Percentiles rank a stretch among this genome's conserved stretches.
Conservation (phyloP, 2,888 invertebrate genomes). For the Drosophila seclusa region DNA sequence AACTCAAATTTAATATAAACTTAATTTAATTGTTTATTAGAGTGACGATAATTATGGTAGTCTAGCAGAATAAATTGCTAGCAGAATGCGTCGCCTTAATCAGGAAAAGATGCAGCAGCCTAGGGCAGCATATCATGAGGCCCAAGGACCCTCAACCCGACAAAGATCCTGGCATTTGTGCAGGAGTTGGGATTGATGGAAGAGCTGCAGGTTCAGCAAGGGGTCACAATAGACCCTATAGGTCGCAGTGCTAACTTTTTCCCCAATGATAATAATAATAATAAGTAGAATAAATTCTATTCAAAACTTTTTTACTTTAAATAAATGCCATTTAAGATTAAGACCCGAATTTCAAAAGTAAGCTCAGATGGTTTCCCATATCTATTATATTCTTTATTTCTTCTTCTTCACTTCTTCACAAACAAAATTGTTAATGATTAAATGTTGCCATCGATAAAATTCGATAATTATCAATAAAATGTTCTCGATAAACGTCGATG, state of each 20-base stretch:
- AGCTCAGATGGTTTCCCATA: not conserved
- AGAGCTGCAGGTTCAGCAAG: no score
- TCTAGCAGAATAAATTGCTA: no score
- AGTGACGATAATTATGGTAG: fast-evolving
- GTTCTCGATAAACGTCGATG: not conserved
- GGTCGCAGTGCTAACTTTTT: no score
- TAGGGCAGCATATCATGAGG: no score
- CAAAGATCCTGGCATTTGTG: no score
- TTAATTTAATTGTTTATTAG: not conserved
- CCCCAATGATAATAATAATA: no score
- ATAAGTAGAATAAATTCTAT: not conserved
- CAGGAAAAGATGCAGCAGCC: no score
- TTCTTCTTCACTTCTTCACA: not conserved
- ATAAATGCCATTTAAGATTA: not conserved
- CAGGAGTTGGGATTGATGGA: no score
- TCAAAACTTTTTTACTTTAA: not conserved
- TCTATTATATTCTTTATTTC: not conserved
- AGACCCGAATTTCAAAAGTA: no score
- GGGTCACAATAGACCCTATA: no score
- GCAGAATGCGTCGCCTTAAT: no score
- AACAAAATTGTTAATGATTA: not conserved
- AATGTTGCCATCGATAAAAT: not conserved
- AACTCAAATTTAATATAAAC: not conserved
- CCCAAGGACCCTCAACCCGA: no score
- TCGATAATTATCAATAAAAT: not conserved